A percentile compares a stretch with the other conserved stretches of the same genome.
Conservation (phyloP, 2,113 vertebrate genomes). For the Penelope pileata region DNA sequence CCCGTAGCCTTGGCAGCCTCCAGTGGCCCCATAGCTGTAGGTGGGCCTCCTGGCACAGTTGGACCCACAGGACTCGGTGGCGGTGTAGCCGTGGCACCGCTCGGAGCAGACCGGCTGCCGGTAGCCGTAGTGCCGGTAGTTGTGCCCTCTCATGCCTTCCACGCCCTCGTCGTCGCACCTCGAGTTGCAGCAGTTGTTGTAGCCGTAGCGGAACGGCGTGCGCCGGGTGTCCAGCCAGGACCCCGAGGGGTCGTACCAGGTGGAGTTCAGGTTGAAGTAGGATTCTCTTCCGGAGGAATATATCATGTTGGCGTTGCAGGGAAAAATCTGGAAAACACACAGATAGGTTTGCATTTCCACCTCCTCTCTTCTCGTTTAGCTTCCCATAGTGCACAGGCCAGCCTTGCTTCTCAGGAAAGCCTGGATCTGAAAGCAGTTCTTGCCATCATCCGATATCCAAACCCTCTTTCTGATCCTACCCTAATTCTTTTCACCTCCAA, state of each 20-base stretch:
- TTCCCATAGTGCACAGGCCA: neutral
- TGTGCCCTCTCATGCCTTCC: constrained; percentile 40
- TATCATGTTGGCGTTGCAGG: neutral
- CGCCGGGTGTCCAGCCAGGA: constrained; percentile 64
- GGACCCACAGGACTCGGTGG: rapidly evolving
- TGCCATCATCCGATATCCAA: neutral
- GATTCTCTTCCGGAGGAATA: constrained; percentile 63
- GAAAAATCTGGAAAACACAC: neutral
- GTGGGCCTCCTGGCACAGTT: neutral
- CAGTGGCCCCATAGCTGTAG: neutral
- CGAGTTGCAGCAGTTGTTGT: neutral
- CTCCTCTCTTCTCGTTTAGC: rapidly evolving
- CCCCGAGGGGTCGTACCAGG: constrained; percentile 40
- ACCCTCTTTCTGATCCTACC: neutral
- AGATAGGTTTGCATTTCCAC: rapidly evolving
- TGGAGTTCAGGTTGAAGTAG: constrained; percentile 65
- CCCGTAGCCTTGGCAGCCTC: neutral
- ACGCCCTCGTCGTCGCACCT: neutral
- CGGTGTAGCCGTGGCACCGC: neutral
- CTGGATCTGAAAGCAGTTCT: too few relatives aligned
- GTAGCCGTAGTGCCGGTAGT: constrained; percentile 35
- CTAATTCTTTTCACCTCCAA: neutral
- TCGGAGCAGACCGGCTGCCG: constrained; percentile 8
- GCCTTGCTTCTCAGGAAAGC: neutral
- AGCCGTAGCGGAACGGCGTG: constrained; percentile 35